phyloP scores from a whole-genome alignment of 2,113 vertebrate species.

The Tiliqua scincoides region DNA sequence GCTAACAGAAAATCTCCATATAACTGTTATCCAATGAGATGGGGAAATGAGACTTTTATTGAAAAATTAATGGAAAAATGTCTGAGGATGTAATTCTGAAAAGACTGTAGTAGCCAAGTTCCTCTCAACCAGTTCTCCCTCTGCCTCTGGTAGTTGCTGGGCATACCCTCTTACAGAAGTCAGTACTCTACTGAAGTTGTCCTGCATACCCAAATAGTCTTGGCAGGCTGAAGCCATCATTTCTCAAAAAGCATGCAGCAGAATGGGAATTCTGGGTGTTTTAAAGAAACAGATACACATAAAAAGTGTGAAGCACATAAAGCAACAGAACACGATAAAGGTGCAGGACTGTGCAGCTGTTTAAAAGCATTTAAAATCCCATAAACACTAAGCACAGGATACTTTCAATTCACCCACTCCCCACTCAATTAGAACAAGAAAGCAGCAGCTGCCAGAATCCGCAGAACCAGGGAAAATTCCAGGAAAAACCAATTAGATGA shows the following conservation, averaged over 20 bases:
- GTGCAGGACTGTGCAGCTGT: too few relatives aligned
- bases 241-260: neutral
- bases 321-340: neutral
- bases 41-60: conserved; percentile 7
- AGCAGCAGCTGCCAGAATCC: too few relatives aligned
- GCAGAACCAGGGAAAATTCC: too few relatives aligned
- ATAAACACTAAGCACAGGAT: neutral
- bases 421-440: neutral
- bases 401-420: neutral
- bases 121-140: neutral
- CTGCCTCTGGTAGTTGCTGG: neutral
- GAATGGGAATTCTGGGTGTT: neutral
- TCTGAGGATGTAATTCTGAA: neutral
- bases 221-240: neutral
- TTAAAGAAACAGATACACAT: neutral
- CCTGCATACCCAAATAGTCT: neutral
- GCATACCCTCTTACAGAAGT: neutral
- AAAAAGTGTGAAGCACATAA: neutral
- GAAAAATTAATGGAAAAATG: neutral
- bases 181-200: neutral
- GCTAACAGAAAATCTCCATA: neutral
- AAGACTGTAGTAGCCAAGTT: neutral
- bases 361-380: too few relatives aligned
- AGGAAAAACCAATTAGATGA: too few relatives aligned
- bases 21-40: neutral